Percentiles rank a stretch among this genome's conserved stretches.
phyloP scores from a whole-genome alignment of 2,888 invertebrate genomes.

The Acrobasis consociella region DNA sequence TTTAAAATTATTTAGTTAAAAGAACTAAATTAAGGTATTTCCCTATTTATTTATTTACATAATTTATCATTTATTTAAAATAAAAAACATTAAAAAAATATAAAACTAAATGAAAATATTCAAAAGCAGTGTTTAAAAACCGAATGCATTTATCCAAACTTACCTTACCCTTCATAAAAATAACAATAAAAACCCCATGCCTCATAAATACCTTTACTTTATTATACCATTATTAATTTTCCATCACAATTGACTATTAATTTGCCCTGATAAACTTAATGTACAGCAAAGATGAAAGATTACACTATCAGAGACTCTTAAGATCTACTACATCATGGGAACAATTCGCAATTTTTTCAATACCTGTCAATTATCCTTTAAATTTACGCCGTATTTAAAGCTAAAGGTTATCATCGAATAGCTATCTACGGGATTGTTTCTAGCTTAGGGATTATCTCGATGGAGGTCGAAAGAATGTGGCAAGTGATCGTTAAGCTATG shows the following conservation, averaged over 20 bases:
- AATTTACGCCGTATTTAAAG: conserved; percentile 6
- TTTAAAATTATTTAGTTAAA: too few species aligned
- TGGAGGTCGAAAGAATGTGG: conserved; percentile 63
- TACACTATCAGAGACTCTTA: background rate
- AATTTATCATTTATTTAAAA: too few species aligned
- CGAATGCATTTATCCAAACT: too few species aligned
- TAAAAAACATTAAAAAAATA: too few species aligned
- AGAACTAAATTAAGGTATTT: too few species aligned
- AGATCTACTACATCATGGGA: background rate
- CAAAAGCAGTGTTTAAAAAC: too few species aligned
- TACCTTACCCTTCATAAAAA: too few species aligned
- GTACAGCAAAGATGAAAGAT: background rate
- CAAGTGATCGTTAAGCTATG: conserved; percentile 74
- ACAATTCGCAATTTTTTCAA: conserved; percentile 1
- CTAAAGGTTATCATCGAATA: background rate
- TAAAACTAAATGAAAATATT: too few species aligned
- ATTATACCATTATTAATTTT: background rate
- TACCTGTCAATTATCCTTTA: conserved; percentile 3
- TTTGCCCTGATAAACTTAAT: background rate
- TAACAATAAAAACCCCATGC: too few species aligned
- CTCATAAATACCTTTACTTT: background rate
- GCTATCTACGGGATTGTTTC: conserved; percentile 18
- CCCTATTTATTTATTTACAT: too few species aligned
- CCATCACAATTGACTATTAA: background rate
- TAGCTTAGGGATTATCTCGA: conserved; percentile 39